A percentile compares a stretch with the other conserved stretches of the same genome.
These are phyloP conservation scores for Paramormyrops hopkinsi DNA, from an alignment of 2,797 vertebrate genomes.

Conservation along the genomic window DNA sequence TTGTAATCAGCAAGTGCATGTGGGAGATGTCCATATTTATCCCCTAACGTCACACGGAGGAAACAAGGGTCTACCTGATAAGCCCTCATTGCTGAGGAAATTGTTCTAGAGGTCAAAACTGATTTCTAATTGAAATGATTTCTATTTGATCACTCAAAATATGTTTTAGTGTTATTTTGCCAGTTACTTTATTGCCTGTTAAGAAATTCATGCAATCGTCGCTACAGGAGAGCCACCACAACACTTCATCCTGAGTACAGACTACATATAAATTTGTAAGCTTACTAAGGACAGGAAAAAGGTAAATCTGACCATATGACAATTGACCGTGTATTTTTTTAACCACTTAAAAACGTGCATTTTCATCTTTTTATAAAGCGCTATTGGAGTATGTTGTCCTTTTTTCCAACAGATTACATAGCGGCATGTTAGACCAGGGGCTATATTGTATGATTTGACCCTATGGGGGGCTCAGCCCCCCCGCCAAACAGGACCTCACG, in stretches of 20 bases:
- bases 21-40: neutral
- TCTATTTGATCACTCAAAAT: neutral
- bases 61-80: neutral
- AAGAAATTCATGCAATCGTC: neutral
- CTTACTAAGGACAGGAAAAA: neutral
- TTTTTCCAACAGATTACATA: neutral
- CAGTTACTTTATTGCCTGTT: neutral
- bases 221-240: neutral
- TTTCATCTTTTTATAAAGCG: neutral
- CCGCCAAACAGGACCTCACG: neutral
- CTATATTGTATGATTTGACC: neutral
- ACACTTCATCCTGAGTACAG: neutral
- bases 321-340: neutral
- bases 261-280: neutral
- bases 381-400: neutral
- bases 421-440: neutral
- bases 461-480: neutral
- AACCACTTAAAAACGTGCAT: neutral
- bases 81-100: neutral
- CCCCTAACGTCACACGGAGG: neutral
- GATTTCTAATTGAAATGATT: neutral
- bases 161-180: neutral
- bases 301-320: neutral
- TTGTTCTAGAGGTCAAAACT: neutral
- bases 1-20: neutral